A percentile compares a stretch with the other conserved stretches of the same genome.
phyloP scores from a whole-genome alignment of 2,888 invertebrate species.

The Melanostoma mellinum region DNA sequence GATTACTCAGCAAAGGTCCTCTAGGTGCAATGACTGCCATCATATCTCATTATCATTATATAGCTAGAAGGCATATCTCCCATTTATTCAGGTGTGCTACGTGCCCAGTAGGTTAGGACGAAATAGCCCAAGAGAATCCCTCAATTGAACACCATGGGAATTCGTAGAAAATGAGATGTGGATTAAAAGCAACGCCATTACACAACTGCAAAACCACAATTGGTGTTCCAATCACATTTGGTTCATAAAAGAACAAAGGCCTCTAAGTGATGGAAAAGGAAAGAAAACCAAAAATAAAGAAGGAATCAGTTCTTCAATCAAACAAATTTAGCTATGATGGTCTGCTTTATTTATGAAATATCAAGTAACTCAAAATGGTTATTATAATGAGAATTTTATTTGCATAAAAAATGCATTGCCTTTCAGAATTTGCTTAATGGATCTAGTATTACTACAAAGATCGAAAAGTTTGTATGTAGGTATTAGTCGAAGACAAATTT shows the following conservation, averaged over 20 bases:
- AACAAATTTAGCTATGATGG: conserved; percentile 28
- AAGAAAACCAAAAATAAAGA: not conserved
- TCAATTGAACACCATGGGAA: conserved; percentile 34
- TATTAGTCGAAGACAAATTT: not conserved
- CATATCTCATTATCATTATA: conserved; percentile 7
- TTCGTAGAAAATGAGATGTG: conserved; percentile 3
- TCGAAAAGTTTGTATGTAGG: not conserved
- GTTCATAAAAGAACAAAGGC: conserved; percentile 44
- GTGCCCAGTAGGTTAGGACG: conserved; percentile 53
- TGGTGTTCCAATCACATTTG: conserved; percentile 58
- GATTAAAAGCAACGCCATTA: not conserved
- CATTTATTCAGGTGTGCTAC: conserved; percentile 55
- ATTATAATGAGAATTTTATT: conserved; percentile 63
- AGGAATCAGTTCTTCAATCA: conserved; percentile 8
- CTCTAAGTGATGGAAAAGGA: not conserved
- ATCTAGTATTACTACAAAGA: too few species aligned
- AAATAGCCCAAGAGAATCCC: conserved; percentile 64
- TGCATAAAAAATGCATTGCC: conserved; percentile 51
- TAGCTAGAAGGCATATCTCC: conserved; percentile 22
- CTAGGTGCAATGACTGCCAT: conserved; percentile 13
- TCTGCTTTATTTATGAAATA: too few species aligned
- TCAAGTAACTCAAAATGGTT: conserved; percentile 42
- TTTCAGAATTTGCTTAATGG: too few species aligned
- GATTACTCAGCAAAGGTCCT: conserved; percentile 7
- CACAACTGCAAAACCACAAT: conserved; percentile 60